Evolutionary conservation across 1,140 invertebrate genomes (phyloP).

Genomic region (Drosophila sulfurigaster): DNA sequence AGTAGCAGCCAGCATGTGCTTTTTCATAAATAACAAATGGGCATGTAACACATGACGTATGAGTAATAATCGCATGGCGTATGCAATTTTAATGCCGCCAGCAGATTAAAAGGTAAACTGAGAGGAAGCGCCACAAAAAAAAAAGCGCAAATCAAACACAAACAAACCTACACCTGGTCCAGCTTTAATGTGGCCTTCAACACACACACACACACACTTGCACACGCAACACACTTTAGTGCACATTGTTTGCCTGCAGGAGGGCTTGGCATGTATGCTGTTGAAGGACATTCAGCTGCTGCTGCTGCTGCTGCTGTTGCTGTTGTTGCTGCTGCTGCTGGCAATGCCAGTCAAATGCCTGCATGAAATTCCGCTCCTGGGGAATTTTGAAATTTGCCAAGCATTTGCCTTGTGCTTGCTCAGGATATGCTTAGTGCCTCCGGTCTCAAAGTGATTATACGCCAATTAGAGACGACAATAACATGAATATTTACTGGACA

Average conservation of each 20-base stretch:
- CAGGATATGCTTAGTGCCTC: constrained; percentile 5
- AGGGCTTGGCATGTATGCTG: constrained; percentile 1
- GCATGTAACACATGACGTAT: constrained; percentile 53
- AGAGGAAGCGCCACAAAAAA: constrained; percentile 22
- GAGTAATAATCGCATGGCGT: constrained; percentile 60
- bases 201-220: constrained; percentile 33
- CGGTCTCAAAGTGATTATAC: background rate
- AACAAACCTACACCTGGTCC: constrained; percentile 46
- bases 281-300: constrained; percentile 40
- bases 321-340: constrained; percentile 25
- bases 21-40: constrained; percentile 74
- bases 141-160: constrained; percentile 75
- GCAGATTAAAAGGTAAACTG: constrained; percentile 66
- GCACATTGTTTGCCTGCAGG: constrained; percentile 60
- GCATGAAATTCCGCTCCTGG: constrained; percentile 32
- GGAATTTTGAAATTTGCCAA: constrained; percentile 44
- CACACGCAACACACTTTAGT: constrained; percentile 16
- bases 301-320: constrained; percentile 20
- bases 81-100: constrained; percentile 67
- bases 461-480: constrained; percentile 13
- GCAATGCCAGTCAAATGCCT: constrained; percentile 30
- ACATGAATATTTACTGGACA: background rate
- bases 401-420: constrained; percentile 14
- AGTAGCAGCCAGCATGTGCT: background rate
- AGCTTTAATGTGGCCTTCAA: constrained; percentile 73